Percentiles rank a stretch among this genome's conserved stretches.
These are phyloP conservation scores for Anarhynchus alexandrinus DNA, from an alignment of 2,113 vertebrate species.

Conservation along the genomic window DNA sequence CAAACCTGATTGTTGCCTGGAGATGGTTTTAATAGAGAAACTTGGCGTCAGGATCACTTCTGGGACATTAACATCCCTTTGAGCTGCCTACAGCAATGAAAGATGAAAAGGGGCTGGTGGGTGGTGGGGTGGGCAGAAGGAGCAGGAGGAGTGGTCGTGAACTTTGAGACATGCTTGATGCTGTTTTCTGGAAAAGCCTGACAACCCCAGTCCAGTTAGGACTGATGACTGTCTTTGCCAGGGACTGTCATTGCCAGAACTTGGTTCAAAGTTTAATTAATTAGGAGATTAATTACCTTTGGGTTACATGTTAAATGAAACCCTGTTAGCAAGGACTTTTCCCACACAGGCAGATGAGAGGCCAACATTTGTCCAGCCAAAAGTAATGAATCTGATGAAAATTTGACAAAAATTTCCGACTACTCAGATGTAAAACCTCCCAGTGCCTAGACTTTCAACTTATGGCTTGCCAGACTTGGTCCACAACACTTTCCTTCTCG, in stretches of 20 bases:
- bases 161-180: not conserved
- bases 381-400: not conserved
- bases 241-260: not conserved
- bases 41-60: not conserved
- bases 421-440: not conserved
- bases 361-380: not conserved
- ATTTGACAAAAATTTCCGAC: not conserved
- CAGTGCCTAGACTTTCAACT: not conserved
- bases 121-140: not conserved
- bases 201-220: not conserved
- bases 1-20: not conserved
- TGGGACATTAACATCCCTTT: not conserved
- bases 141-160: not conserved
- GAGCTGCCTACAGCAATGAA: not conserved
- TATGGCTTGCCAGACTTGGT: not conserved
- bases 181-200: not conserved
- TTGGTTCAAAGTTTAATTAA: not conserved
- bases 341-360: not conserved
- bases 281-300: not conserved
- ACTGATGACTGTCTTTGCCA: not conserved
- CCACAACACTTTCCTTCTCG: not conserved
- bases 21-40: not conserved
- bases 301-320: not conserved
- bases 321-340: not conserved
- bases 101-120: not conserved